These are phyloP conservation scores for Eulemur rufifrons DNA, from an alignment of 2,113 vertebrate genomes.

Conservation along the genomic window DNA sequence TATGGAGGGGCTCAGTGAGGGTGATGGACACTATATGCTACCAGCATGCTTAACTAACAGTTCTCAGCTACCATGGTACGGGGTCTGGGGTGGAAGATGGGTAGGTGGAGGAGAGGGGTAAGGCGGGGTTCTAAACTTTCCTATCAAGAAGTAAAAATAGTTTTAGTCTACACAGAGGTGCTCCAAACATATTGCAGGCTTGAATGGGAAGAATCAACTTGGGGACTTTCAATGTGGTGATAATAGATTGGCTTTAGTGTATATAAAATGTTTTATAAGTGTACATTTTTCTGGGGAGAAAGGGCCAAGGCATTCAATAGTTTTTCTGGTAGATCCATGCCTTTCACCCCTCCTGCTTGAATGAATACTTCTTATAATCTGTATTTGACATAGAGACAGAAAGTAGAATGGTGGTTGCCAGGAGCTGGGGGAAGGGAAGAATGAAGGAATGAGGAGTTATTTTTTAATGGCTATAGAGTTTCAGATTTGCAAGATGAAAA, in stretches of 20 bases:
- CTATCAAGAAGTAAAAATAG: neutral
- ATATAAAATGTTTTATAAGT: neutral
- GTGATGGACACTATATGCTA: neutral
- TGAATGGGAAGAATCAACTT: neutral
- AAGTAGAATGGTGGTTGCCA: neutral
- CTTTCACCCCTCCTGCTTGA: neutral
- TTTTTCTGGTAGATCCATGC: neutral
- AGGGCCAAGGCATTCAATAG: neutral
- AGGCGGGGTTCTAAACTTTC: neutral
- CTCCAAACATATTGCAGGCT: neutral
- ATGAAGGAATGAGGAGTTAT: neutral
- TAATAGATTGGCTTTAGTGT: neutral
- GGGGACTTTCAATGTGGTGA: neutral
- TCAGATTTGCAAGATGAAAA: neutral
- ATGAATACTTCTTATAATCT: conserved; percentile 37
- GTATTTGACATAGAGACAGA: neutral
- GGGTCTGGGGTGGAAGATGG: neutral
- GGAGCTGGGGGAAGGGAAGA: neutral
- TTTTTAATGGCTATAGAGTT: neutral
- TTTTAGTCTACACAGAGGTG: neutral
- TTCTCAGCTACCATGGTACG: neutral
- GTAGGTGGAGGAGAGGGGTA: neutral
- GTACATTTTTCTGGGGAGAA: neutral
- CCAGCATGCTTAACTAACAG: neutral
- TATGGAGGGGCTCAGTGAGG: neutral